These are phyloP conservation scores for Anniella stebbinsi DNA, from an alignment of 2,797 vertebrate species.

Conservation along the genomic window DNA sequence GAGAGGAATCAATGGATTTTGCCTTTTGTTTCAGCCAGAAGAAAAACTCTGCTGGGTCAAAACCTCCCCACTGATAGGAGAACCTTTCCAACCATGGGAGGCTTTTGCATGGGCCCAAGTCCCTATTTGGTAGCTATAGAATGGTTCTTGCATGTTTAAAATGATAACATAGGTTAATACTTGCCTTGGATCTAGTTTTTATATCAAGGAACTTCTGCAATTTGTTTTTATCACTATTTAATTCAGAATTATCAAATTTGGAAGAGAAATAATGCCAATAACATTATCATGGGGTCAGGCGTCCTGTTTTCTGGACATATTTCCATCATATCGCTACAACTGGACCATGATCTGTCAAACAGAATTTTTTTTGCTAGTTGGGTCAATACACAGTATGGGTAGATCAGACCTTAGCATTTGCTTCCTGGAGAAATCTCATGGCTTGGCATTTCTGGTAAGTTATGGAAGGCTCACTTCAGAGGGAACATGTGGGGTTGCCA, in stretches of 20 bases:
- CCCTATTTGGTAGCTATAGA: no score
- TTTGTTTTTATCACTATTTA: background rate
- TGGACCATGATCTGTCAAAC: background rate
- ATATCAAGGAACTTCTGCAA: background rate
- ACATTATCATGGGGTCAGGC: background rate
- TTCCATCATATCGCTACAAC: background rate
- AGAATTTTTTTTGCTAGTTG: background rate
- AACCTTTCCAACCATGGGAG: background rate
- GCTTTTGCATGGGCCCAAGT: background rate
- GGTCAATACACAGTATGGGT: background rate
- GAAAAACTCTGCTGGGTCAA: background rate
- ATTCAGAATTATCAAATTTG: background rate
- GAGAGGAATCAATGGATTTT: background rate
- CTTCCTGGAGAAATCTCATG: constrained; percentile 9
- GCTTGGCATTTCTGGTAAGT: background rate
- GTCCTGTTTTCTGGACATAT: background rate
- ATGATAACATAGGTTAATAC: no score
- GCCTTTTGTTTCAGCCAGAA: background rate
- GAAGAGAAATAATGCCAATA: background rate
- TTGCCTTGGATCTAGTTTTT: background rate
- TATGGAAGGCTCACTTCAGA: constrained; percentile 36
- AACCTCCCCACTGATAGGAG: background rate
- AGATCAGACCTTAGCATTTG: background rate
- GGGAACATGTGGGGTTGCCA: background rate
- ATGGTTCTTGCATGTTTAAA: no score